A percentile compares a stretch with the other conserved stretches of the same genome.
Conservation (phyloP, 2,797 vertebrate genomes). For the Passerculus sandwichensis region DNA sequence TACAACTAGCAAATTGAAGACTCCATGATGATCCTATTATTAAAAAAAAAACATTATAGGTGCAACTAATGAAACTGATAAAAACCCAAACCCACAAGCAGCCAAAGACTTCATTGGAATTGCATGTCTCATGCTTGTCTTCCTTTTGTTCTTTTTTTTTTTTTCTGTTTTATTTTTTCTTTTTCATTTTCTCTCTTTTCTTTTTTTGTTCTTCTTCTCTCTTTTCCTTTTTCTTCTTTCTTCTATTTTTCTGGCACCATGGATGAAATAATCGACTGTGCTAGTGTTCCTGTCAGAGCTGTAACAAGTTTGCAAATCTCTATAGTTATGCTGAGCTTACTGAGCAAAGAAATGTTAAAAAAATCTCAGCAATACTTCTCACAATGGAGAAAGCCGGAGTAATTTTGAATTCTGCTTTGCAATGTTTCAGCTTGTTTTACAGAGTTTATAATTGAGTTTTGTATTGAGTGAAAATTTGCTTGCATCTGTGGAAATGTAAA, state of each 20-base stretch:
- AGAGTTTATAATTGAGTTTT: background rate
- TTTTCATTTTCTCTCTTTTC: background rate
- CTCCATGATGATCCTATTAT: background rate
- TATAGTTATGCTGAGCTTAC: background rate
- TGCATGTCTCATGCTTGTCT: background rate
- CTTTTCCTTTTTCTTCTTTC: rapidly evolving
- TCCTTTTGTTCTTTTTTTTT: background rate
- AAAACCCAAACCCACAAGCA: background rate
- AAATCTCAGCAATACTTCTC: background rate
- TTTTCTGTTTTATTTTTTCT: background rate
- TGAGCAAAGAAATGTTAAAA: background rate
- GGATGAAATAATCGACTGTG: background rate
- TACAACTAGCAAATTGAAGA: background rate
- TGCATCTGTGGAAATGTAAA: background rate
- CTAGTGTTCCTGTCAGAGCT: background rate
- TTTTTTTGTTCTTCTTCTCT: no score
- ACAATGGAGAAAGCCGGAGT: background rate
- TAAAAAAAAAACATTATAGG: background rate
- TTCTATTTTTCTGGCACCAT: background rate
- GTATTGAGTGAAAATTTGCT: background rate
- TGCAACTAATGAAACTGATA: background rate
- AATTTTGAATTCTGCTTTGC: background rate
- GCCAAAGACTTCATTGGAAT: background rate
- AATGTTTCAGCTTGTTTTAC: background rate
- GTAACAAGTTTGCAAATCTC: background rate